Percentiles rank a stretch among this genome's conserved stretches.
Conservation (phyloP, 2,113 vertebrate species). For the Crotalus viridis region DNA sequence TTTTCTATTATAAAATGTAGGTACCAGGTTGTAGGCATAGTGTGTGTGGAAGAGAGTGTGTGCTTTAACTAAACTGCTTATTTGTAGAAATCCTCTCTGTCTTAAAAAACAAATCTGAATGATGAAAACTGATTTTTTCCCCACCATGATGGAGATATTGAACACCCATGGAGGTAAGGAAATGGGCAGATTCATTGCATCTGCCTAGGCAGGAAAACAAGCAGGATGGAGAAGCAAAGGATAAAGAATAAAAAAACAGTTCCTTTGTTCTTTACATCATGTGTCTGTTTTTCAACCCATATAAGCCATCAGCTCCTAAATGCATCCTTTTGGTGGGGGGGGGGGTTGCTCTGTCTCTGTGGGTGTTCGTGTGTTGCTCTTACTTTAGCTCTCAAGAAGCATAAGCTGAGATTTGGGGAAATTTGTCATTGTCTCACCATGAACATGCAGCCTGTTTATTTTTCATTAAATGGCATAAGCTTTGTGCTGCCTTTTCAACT, state of each 20-base stretch:
- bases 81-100: not conserved
- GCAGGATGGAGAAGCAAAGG: not conserved
- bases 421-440: too few species aligned
- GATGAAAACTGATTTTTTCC: not conserved
- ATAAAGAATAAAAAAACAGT: not conserved
- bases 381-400: not conserved
- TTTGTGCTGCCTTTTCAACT: not conserved
- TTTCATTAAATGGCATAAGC: not conserved
- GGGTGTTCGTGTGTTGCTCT: not conserved
- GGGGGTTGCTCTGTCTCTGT: not conserved
- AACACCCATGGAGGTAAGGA: not conserved
- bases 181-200: not conserved
- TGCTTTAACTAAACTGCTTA: not conserved
- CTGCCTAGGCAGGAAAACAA: not conserved
- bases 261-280: not conserved
- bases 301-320: not conserved
- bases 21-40: conserved; percentile 28
- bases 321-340: not conserved
- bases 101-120: not conserved
- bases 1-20: conserved; percentile 99
- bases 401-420: not conserved
- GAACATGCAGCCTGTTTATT: not conserved
- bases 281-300: not conserved
- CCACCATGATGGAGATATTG: not conserved
- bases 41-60: not conserved